Evolutionary conservation across 2,113 vertebrate species (phyloP), one percentile per base, ranked within the genome.

Genomic region (Pithys albifrons): DNA sequence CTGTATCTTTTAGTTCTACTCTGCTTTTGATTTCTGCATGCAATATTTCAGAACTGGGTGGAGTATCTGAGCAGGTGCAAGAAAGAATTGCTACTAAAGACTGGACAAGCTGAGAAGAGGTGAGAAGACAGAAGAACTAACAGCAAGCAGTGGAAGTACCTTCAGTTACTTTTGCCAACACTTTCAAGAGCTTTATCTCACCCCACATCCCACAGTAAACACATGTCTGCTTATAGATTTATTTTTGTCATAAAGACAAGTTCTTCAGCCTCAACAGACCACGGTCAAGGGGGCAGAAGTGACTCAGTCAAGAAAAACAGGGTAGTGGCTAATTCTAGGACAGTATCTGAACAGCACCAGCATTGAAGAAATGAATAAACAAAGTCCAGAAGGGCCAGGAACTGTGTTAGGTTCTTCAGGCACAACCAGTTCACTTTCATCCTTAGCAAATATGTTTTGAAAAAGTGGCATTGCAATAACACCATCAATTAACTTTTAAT

Each of bases 401-500:
- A 77, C 66, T 28, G 17, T 41, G 46, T 33, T 87, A 87, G 13
- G 45, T 78, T 92, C 80, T 92, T 91, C 84, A 91, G 78, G 91
- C 48, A 84, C 9, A 94, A 75, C 41, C 65, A 89, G 80, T 91
- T 92, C 49, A 64, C 80, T 92, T 97, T 95, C 89, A 89, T 91
- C 61, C 86, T 91, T 57, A 78, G 57, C 57, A 91, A 95, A 89
- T 72, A 71, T 20, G 66, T 67, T 94, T 49, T 93, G 89, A 88
- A 95, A 88, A 95, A 92, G 86, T 81, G 35, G 41, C 61, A 94
- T 20, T 78, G 54, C 48, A 96, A 45, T 91, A 95, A 85, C 79
- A 95, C 83, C 69, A 78, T 86, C 65, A 92, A 96, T 91, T 96
- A 94, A 80, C 67, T 93, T 95, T 92, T 96, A 96, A 97, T 96